phyloP scores from a whole-genome alignment of 2,888 invertebrate genomes.

The Nudaria mundana region DNA sequence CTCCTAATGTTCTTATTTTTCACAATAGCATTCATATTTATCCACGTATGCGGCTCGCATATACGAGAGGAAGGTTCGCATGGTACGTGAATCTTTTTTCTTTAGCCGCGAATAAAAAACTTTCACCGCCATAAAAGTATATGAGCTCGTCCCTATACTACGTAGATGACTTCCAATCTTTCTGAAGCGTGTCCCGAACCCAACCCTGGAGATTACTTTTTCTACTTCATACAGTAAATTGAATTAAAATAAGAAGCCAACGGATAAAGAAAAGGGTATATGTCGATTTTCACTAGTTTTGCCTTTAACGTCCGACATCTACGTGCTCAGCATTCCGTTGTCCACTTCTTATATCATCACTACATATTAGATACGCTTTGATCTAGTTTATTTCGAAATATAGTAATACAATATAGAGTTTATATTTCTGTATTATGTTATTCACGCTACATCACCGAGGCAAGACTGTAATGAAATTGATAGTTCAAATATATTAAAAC shows the following conservation, averaged over 20 bases:
- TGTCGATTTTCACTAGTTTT: constrained; percentile 66
- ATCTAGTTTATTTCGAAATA: no score
- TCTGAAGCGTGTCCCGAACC: constrained; percentile 72
- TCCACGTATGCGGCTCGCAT: constrained; percentile 59
- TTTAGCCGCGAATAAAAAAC: constrained; percentile 73
- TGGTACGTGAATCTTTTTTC: constrained; percentile 69
- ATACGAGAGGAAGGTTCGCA: constrained; percentile 47
- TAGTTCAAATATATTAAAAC: no score
- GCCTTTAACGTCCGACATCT: constrained; percentile 51
- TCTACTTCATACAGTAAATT: constrained; percentile 77
- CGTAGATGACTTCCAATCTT: constrained; percentile 78
- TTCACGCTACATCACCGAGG: no score
- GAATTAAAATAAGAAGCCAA: constrained; percentile 78
- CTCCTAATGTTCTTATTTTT: constrained; percentile 58
- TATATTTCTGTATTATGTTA: no score
- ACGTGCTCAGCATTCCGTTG: constrained; percentile 39
- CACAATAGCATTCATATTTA: constrained; percentile 51
- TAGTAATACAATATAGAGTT: no score
- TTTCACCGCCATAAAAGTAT: constrained; percentile 76
- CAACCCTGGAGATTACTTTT: constrained; percentile 77
- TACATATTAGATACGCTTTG: no score
- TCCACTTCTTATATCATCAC: no score
- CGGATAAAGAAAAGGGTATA: constrained; percentile 72
- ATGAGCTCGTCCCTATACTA: constrained; percentile 79
- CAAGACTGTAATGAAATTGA: no score